Evolutionary conservation across 2,888 invertebrate species (phyloP).

Genomic region (Pachydiplax longipennis): DNA sequence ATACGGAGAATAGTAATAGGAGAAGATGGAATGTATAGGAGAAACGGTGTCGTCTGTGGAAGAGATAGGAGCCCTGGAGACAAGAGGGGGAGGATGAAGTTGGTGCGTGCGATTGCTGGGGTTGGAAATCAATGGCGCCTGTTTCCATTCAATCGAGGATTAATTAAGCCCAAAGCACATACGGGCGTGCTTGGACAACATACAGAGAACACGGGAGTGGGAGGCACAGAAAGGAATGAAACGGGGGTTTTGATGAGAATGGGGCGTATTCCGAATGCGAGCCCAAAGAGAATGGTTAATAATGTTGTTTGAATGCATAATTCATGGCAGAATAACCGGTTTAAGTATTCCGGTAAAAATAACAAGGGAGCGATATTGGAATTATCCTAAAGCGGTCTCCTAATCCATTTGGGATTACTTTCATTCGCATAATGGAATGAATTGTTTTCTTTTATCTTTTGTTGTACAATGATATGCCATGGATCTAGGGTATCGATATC

Average conservation of each 20-base stretch:
- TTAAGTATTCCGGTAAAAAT: background rate
- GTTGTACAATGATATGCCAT: too few species aligned
- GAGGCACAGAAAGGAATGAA: background rate
- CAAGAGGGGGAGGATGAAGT: background rate
- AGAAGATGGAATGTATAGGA: background rate
- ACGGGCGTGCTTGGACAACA: conserved; percentile 43
- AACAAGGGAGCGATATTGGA: background rate
- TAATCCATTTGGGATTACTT: too few species aligned
- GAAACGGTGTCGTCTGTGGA: background rate
- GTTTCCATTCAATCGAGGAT: conserved; percentile 44
- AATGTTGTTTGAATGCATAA: conserved; percentile 6
- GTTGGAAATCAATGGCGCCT: conserved; percentile 41
- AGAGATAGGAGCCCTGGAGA: background rate
- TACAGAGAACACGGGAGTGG: background rate
- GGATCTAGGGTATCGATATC: too few species aligned
- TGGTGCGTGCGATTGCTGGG: conserved; percentile 32
- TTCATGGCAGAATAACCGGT: background rate
- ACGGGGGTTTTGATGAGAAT: background rate
- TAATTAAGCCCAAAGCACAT: conserved; percentile 44
- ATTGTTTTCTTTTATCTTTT: too few species aligned
- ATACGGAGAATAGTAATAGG: background rate
- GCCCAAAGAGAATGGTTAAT: conserved; percentile 25
- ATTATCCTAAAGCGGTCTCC: too few species aligned
- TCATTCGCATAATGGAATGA: too few species aligned
- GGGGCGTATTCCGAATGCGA: background rate